Conservation (phyloP, 1,140 invertebrate genomes). For the Drosophila aff. region DNA sequence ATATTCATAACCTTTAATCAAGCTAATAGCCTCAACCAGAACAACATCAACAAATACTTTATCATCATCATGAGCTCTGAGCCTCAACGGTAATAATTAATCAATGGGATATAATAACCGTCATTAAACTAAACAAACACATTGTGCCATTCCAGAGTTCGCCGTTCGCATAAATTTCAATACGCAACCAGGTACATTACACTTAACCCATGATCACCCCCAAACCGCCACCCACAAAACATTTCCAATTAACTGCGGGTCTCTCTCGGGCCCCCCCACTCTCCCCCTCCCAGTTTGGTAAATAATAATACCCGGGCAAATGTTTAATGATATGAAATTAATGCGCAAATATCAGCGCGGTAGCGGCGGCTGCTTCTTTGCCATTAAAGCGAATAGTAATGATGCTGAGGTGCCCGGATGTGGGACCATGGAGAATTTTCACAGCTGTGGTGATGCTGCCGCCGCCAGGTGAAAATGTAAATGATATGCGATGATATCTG, state of each 20-base stretch:
- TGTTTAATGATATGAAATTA: slow-evolving; percentile 80
- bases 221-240: slow-evolving; percentile 20
- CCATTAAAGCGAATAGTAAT: slow-evolving; percentile 39
- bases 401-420: slow-evolving; percentile 22
- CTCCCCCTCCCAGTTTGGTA: slow-evolving; percentile 30
- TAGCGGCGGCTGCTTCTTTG: slow-evolving; percentile 26
- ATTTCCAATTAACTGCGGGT: slow-evolving; percentile 63
- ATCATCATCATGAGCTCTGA: slow-evolving; percentile 11
- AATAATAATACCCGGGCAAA: slow-evolving; percentile 64
- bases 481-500: slow-evolving; percentile 50
- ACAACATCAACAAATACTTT: slow-evolving; percentile 35
- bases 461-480: slow-evolving; percentile 55
- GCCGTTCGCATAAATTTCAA: slow-evolving; percentile 74
- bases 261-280: too few species aligned
- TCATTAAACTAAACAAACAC: slow-evolving; percentile 79
- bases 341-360: slow-evolving; percentile 67
- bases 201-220: slow-evolving; percentile 33
- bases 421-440: slow-evolving; percentile 40
- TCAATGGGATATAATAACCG: slow-evolving; percentile 74
- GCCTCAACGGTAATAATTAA: slow-evolving; percentile 58
- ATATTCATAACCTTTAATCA: slow-evolving; percentile 58
- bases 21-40: slow-evolving; percentile 56
- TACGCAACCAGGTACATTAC: slow-evolving; percentile 33
- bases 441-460: slow-evolving; percentile 33
- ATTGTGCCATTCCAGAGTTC: slow-evolving; percentile 37